Conservation (phyloP, 2,113 vertebrate genomes). For the Sitta europaea region DNA sequence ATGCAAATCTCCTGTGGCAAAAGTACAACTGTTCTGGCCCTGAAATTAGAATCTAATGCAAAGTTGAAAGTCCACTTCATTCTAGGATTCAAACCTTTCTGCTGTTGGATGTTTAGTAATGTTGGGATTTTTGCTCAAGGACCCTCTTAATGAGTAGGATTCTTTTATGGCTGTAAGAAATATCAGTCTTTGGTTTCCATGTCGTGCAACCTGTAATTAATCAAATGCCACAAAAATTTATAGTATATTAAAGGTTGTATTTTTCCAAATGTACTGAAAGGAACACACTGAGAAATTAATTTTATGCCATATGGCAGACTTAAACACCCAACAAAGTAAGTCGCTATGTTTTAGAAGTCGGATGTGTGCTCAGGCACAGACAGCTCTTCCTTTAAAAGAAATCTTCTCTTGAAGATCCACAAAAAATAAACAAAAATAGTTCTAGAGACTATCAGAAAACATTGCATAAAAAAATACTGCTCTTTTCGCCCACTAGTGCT, state of each 20-base stretch:
- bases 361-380: not conserved
- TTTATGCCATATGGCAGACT: not conserved
- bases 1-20: not conserved
- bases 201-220: not conserved
- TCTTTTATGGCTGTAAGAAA: not conserved
- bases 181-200: not conserved
- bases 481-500: not conserved
- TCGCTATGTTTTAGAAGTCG: accelerated
- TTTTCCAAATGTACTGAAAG: not conserved
- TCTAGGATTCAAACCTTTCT: not conserved
- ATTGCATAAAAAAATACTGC: not conserved
- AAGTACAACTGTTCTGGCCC: not conserved
- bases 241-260: not conserved
- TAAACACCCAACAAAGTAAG: not conserved
- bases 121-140: not conserved
- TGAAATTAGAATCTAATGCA: not conserved
- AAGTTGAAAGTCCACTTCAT: not conserved
- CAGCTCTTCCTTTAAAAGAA: not conserved
- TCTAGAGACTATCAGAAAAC: not conserved
- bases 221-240: not conserved
- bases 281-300: not conserved
- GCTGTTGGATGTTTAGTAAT: not conserved
- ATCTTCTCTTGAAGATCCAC: not conserved
- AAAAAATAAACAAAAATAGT: not conserved
- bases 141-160: not conserved